phyloP scores from a whole-genome alignment of 2,113 vertebrate species.

The Bubo blakistoni region DNA sequence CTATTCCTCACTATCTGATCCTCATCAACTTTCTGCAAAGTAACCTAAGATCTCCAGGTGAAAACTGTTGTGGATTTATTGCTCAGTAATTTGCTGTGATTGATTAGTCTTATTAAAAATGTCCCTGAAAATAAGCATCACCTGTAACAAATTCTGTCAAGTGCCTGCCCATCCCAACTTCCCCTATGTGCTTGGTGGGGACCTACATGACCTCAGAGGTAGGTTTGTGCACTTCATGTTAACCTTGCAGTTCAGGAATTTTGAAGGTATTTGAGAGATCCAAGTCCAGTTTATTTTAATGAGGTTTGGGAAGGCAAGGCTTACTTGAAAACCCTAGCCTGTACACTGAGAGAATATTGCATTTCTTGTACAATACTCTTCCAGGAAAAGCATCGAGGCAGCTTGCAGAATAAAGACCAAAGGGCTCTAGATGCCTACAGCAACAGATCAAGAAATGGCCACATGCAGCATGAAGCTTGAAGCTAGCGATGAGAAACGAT shows the following conservation, averaged over 20 bases:
- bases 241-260: background rate
- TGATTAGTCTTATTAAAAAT: background rate
- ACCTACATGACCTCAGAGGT: rapidly evolving
- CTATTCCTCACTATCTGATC: background rate
- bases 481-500: background rate
- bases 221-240: background rate
- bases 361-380: background rate
- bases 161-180: background rate
- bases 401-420: background rate
- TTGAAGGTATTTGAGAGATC: background rate
- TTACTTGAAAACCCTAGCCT: background rate
- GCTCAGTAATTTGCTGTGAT: background rate
- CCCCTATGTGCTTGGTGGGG: background rate
- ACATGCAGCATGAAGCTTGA: background rate
- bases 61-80: background rate
- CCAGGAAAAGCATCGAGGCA: background rate
- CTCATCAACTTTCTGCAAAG: background rate
- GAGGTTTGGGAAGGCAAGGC: background rate
- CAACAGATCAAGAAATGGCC: background rate
- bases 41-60: background rate
- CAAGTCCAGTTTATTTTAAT: background rate
- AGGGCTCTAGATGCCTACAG: background rate
- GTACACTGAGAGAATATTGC: background rate
- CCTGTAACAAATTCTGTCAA: background rate
- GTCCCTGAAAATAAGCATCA: background rate